phyloP scores from a whole-genome alignment of 2,113 vertebrate genomes.

The Phaethornis superciliosus region DNA sequence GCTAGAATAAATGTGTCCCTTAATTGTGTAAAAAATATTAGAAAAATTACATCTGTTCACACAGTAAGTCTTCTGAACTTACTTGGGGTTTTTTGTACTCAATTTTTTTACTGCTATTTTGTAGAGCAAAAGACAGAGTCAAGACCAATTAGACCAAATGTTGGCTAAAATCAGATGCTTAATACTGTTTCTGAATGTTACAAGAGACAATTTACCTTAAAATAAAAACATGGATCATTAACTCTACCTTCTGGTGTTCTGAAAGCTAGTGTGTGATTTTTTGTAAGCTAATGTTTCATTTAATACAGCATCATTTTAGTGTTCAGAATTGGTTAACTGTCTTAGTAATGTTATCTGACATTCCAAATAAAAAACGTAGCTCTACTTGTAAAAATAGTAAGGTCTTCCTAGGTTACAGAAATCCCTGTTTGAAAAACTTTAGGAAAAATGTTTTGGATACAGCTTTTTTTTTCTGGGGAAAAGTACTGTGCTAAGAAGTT shows the following conservation, averaged over 20 bases:
- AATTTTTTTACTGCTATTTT: background rate
- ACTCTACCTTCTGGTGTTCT: background rate
- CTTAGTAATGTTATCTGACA: background rate
- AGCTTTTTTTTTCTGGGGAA: background rate
- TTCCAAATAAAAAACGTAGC: background rate
- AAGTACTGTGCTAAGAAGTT: background rate
- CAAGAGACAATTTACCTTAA: background rate
- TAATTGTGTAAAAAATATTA: background rate
- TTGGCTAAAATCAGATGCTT: background rate
- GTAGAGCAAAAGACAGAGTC: background rate
- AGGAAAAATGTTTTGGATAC: background rate
- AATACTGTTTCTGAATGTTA: background rate
- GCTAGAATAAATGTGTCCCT: background rate
- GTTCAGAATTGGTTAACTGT: background rate
- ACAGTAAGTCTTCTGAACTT: background rate
- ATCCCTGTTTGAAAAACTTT: background rate
- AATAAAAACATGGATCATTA: background rate
- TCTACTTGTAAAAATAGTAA: background rate
- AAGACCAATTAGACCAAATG: background rate
- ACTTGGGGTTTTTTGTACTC: background rate
- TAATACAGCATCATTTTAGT: background rate
- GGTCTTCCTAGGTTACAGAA: background rate
- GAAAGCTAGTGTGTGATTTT: background rate
- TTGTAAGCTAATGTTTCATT: background rate
- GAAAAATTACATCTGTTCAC: background rate